Evolutionary conservation across 1,140 invertebrate species (phyloP).

Genomic region (Atta cephalotes): DNA sequence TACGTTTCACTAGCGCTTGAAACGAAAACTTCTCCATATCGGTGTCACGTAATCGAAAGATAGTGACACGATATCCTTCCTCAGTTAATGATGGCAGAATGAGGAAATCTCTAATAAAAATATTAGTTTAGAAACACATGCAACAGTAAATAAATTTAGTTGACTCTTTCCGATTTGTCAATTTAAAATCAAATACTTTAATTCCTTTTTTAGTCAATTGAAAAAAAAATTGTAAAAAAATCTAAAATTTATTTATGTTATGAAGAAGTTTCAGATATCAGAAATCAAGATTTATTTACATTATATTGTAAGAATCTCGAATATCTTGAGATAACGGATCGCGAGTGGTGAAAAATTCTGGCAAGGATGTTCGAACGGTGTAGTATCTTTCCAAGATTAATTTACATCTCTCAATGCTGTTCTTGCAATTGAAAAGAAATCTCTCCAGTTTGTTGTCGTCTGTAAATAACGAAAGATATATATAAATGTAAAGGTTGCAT

Average conservation of each 20-base stretch:
- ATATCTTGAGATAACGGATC: constrained; percentile 84
- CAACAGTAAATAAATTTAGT: neutral
- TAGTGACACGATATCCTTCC: constrained; percentile 83
- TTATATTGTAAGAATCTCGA: constrained; percentile 73
- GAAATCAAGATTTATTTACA: constrained; percentile 75
- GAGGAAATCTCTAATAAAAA: constrained; percentile 80
- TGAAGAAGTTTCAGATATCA: constrained; percentile 67
- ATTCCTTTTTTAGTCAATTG: neutral
- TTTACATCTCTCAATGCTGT: constrained; percentile 86
- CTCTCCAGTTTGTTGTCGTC: constrained; percentile 85
- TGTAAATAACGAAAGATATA: constrained; percentile 66
- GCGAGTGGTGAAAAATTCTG: constrained; percentile 85
- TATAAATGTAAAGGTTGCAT: neutral
- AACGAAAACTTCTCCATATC: constrained; percentile 81
- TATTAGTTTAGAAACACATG: neutral
- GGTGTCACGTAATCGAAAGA: constrained; percentile 80
- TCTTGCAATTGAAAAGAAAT: constrained; percentile 87
- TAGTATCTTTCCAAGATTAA: constrained; percentile 86
- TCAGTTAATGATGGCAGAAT: constrained; percentile 82
- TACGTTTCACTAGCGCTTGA: constrained; percentile 78
- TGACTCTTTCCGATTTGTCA: neutral
- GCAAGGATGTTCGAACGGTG: constrained; percentile 83
- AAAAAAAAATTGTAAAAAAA: neutral
- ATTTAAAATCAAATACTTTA: neutral
- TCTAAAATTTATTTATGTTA: constrained; percentile 75